A percentile compares a stretch with the other conserved stretches of the same genome.
phyloP scores from a whole-genome alignment of 2,888 invertebrate species.

The Octodonta nipae region DNA sequence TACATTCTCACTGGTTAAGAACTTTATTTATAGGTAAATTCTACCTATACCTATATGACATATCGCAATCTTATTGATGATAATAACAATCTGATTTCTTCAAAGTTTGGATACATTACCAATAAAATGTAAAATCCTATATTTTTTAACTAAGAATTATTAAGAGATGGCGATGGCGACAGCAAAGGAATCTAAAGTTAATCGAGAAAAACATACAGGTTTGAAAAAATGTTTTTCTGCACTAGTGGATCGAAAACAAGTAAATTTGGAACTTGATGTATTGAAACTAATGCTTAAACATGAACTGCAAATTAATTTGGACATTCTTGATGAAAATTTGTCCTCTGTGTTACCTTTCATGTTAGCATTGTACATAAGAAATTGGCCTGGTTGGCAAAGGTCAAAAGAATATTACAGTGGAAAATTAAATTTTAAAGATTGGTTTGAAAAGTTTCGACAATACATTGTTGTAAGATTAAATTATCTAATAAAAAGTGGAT shows the following conservation, averaged over 20 bases:
- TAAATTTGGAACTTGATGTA: slow-evolving; percentile 18
- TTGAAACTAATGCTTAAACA: slow-evolving; percentile 16
- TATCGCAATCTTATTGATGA: too few species aligned
- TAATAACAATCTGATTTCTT: too few species aligned
- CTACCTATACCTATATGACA: too few species aligned
- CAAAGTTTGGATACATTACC: too few species aligned
- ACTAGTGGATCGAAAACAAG: slow-evolving; percentile 19
- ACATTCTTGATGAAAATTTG: slow-evolving; percentile 13
- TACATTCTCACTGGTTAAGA: too few species aligned
- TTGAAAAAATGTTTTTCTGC: slow-evolving; percentile 19
- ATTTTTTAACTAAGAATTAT: too few species aligned
- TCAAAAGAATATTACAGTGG: slow-evolving; percentile 19
- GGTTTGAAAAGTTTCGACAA: slow-evolving; percentile 19
- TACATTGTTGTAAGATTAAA: slow-evolving; percentile 17
- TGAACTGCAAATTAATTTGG: slow-evolving; percentile 15
- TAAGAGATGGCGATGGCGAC: too few species aligned
- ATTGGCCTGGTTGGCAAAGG: slow-evolving; percentile 22
- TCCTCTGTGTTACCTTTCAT: slow-evolving; percentile 15
- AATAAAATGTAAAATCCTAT: too few species aligned
- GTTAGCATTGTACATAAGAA: slow-evolving; percentile 18
- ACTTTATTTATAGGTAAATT: too few species aligned
- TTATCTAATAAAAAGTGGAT: slow-evolving; percentile 15
- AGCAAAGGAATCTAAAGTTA: too few species aligned
- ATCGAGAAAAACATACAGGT: slow-evolving; percentile 5
- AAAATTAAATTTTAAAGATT: slow-evolving; percentile 16